These are phyloP conservation scores for Xenopus petersii DNA, from an alignment of 2,797 vertebrate species.

Conservation along the genomic window DNA sequence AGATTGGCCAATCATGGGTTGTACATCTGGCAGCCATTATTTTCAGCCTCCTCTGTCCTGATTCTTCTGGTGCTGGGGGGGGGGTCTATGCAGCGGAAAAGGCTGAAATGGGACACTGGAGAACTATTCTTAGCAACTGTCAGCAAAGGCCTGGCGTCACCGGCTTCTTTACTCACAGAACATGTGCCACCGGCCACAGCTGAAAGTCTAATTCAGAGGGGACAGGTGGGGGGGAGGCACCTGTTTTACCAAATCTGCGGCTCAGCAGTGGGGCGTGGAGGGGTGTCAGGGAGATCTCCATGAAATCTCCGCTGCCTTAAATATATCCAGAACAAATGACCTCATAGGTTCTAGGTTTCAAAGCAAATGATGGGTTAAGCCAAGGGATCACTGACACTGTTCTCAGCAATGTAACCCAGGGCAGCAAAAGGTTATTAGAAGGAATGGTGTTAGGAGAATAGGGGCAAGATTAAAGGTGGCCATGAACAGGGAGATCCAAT, in stretches of 20 bases:
- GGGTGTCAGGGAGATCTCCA: neutral
- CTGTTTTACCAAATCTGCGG: slow-evolving; percentile 27
- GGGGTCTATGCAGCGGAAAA: neutral
- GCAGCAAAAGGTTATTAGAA: too few species aligned
- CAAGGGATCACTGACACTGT: neutral
- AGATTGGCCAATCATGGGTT: neutral
- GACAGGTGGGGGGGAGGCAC: slow-evolving; percentile 39
- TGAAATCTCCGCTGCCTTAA: neutral
- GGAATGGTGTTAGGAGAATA: too few species aligned
- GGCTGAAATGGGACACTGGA: slow-evolving; percentile 25
- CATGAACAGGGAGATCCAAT: too few species aligned
- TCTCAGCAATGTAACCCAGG: too few species aligned
- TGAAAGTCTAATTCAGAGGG: slow-evolving; percentile 21
- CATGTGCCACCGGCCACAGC: slow-evolving; percentile 32
- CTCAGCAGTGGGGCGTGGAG: slow-evolving; percentile 19
- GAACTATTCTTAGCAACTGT: slow-evolving; percentile 40
- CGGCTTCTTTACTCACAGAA: slow-evolving; percentile 23
- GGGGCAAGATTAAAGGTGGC: too few species aligned
- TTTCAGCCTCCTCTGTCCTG: neutral
- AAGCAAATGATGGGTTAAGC: neutral
- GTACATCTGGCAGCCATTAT: neutral
- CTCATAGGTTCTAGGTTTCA: neutral
- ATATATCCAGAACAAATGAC: neutral
- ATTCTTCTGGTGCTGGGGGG: neutral
- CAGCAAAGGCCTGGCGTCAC: slow-evolving; percentile 22